Conservation (phyloP, 2,888 invertebrate genomes). For the Catotricha subobsoleta region DNA sequence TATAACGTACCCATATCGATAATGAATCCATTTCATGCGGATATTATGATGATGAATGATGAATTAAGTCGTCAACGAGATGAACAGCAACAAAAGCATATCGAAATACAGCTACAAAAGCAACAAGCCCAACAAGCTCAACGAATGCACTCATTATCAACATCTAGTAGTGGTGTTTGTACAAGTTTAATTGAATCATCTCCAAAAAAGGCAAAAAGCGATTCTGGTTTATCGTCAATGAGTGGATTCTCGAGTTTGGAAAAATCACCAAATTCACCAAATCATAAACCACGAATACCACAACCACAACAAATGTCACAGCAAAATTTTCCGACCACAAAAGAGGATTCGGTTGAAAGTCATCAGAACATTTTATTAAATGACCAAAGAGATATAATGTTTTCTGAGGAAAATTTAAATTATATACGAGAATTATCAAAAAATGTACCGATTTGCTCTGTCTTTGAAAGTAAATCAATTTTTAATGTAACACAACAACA, state of each 20-base stretch:
- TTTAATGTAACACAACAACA: slow-evolving; percentile 19
- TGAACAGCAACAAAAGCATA: too few species aligned
- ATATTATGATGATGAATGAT: slow-evolving; percentile 15
- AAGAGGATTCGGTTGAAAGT: background rate
- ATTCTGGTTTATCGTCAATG: slow-evolving; percentile 73
- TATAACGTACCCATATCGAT: slow-evolving; percentile 9
- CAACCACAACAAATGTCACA: background rate
- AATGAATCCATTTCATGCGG: slow-evolving; percentile 20
- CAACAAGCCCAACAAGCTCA: slow-evolving; percentile 13
- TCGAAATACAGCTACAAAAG: background rate
- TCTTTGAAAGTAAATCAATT: slow-evolving; percentile 28
- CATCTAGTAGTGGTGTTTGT: slow-evolving; percentile 15
- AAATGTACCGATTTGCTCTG: slow-evolving; percentile 29
- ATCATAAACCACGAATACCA: slow-evolving; percentile 2
- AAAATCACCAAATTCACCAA: slow-evolving; percentile 65
- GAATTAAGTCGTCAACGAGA: slow-evolving; percentile 24
- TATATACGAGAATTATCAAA: slow-evolving; percentile 28
- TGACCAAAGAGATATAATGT: slow-evolving; percentile 17
- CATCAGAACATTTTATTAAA: background rate
- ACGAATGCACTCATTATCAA: too few species aligned
- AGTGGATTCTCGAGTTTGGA: slow-evolving; percentile 73
- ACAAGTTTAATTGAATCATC: slow-evolving; percentile 11
- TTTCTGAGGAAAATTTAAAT: slow-evolving; percentile 27
- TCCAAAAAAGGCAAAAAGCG: slow-evolving; percentile 44
- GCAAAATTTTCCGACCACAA: background rate